Evolutionary conservation across 2,113 vertebrate species (phyloP), one percentile per base, ranked within the genome.

Genomic region (Phainopepla nitens): DNA sequence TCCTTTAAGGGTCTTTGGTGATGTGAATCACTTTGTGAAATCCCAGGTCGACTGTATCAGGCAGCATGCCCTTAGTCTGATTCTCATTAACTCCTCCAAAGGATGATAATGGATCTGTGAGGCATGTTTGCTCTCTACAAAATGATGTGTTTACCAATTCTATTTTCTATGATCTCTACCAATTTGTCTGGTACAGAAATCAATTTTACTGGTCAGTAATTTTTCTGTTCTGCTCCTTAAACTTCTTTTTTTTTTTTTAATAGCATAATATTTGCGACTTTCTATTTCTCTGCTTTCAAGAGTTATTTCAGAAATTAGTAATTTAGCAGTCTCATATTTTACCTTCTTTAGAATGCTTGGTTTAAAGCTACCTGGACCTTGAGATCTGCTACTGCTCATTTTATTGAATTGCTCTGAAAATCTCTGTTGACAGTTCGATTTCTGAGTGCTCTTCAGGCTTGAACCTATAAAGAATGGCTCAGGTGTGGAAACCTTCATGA

Each of bases 161-260:
- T 95, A 50, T 92, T 92, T 94, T 93, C 82, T 88, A 88, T 80
- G 58, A 90, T 93, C 62, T 70, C 71, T 90, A 88, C 76, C 71
- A 92, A 80, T 96, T 94, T 94, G 79, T 90, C 75, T 70, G 71
- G 54, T 90, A 95, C 82, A 96, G 82, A 94, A 93, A 97, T 94
- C 88, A 93, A 73, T 96, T 96, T 96, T 96, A 92, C 94, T 95
- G 92, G 92, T 81, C 86, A 95, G 94, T 83, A 96, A 88, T 50
- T 95, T 92, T 83, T 86, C 68, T 69, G 68, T 51, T 92, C 54
- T 90, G 33, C 47, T 86, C 14, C 71, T 96, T 83, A 90, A 72
- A 65, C 11, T 42, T 62, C 70, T 72, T 81, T 83, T 53, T 70
- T 62, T 75, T 72, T 81, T 83, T 53, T 70, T 25, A 90, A 80